A percentile compares a stretch with the other conserved stretches of the same genome.
Evolutionary conservation across 2,888 invertebrate species (phyloP).

Genomic region (Scaptomyza caliginosa): DNA sequence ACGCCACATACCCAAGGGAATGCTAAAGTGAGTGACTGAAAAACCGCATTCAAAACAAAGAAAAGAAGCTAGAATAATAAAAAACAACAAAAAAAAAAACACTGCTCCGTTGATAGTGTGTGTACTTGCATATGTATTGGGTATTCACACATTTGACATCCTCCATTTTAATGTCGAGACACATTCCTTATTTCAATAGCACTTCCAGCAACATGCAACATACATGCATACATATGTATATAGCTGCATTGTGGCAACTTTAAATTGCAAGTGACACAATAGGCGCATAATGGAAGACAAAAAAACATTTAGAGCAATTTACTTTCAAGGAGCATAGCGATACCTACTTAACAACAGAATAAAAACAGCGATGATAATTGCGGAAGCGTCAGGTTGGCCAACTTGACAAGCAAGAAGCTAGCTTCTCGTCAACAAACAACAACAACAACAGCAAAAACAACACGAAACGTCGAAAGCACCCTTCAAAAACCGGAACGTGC

Average conservation of each 20-base stretch:
- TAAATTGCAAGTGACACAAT: conserved; percentile 72
- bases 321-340: conserved; percentile 58
- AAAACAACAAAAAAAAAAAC: no score
- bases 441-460: conserved; percentile 29
- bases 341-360: conserved; percentile 53
- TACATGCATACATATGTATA: conserved; percentile 13
- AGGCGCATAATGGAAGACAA: conserved; percentile 67
- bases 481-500: conserved; percentile 53
- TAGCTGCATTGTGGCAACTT: conserved; percentile 57
- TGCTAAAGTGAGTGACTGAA: conserved; percentile 20
- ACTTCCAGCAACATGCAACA: conserved; percentile 14
- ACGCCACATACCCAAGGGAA: conserved; percentile 33
- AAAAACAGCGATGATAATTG: conserved; percentile 67
- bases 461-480: conserved; percentile 50
- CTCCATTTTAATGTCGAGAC: conserved; percentile 57
- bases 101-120: conserved; percentile 29
- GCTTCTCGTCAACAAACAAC: conserved; percentile 48
- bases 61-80: conserved; percentile 54
- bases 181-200: conserved; percentile 57
- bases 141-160: conserved; percentile 58
- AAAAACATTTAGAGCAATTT: conserved; percentile 66
- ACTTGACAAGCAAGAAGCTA: conserved; percentile 63
- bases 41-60: conserved; percentile 57
- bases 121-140: conserved; percentile 32
- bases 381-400: conserved; percentile 73